A percentile compares a stretch with the other conserved stretches of the same genome.
These are phyloP conservation scores for Palythoa heliodiscus DNA, from an alignment of 92 coral and sea anemone genomes.

Conservation along the genomic window DNA sequence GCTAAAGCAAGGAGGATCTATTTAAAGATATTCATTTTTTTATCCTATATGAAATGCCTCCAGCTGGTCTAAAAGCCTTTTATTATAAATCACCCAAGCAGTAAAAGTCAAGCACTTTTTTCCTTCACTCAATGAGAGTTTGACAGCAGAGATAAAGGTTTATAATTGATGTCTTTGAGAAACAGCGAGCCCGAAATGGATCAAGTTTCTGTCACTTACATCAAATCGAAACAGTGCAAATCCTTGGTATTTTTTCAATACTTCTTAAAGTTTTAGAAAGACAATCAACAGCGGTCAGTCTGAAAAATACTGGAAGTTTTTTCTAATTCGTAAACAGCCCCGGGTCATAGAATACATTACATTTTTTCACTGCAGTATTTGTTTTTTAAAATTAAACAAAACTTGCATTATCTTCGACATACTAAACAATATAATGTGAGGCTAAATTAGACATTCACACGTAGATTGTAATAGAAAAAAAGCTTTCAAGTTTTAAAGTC, in stretches of 20 bases:
- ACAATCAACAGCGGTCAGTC: neutral
- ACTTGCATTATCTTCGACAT: neutral
- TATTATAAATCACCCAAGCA: slow-evolving; percentile 7
- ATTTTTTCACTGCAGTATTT: slow-evolving; percentile 2
- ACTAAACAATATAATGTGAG: neutral
- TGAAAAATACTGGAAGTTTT: neutral
- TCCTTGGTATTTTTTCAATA: neutral
- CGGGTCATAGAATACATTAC: neutral
- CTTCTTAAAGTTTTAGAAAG: neutral
- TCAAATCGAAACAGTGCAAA: neutral
- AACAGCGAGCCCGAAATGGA: neutral
- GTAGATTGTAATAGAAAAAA: neutral
- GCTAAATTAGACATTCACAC: neutral
- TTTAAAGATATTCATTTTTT: slow-evolving; percentile 9
- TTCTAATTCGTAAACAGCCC: slow-evolving; percentile 20
- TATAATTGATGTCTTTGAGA: neutral
- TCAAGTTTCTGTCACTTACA: neutral
- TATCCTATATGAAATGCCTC: neutral
- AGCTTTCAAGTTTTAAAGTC: neutral
- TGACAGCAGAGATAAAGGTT: neutral
- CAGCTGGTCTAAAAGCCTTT: slow-evolving; percentile 14
- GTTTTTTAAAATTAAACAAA: neutral
- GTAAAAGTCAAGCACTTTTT: neutral
- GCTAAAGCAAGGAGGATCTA: slow-evolving; percentile 28
- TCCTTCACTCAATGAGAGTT: slow-evolving; percentile 3